Evolutionary conservation across 2,888 invertebrate genomes (phyloP).

Genomic region (Spatulosminthurus flaviceps): DNA sequence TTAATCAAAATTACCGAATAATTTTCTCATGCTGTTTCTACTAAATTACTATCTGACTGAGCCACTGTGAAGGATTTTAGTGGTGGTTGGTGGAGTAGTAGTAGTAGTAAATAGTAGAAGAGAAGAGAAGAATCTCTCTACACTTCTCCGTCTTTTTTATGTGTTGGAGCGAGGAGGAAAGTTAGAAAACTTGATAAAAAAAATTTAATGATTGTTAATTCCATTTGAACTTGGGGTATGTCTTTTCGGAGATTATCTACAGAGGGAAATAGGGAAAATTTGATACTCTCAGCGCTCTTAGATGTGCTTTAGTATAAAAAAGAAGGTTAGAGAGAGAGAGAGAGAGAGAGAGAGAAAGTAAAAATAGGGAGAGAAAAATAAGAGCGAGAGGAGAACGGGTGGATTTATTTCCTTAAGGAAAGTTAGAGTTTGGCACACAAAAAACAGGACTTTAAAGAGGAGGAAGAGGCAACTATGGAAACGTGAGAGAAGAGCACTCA

Average conservation of each 20-base stretch:
- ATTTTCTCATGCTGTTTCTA: neutral
- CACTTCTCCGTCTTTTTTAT: neutral
- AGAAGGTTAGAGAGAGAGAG: too few relatives aligned
- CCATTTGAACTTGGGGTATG: neutral
- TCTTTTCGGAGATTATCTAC: neutral
- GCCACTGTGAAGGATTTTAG: too few relatives aligned
- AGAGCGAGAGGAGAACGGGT: neutral
- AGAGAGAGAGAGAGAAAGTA: neutral
- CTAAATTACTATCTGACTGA: neutral
- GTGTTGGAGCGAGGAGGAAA: neutral
- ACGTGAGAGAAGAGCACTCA: conserved; percentile 5
- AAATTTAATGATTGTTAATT: conserved; percentile 2
- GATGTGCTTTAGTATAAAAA: too few relatives aligned
- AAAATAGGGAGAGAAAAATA: neutral
- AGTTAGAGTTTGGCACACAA: neutral
- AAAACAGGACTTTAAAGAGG: too few relatives aligned
- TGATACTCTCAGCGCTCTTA: neutral
- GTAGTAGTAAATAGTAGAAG: neutral
- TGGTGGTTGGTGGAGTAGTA: too few relatives aligned
- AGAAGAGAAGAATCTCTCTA: neutral
- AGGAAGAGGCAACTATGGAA: neutral
- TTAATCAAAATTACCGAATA: neutral
- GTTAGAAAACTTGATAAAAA: neutral
- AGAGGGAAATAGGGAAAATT: neutral
- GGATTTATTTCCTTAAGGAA: neutral